phyloP scores from a whole-genome alignment of 2,797 vertebrate species.

The Molossus molossus region DNA sequence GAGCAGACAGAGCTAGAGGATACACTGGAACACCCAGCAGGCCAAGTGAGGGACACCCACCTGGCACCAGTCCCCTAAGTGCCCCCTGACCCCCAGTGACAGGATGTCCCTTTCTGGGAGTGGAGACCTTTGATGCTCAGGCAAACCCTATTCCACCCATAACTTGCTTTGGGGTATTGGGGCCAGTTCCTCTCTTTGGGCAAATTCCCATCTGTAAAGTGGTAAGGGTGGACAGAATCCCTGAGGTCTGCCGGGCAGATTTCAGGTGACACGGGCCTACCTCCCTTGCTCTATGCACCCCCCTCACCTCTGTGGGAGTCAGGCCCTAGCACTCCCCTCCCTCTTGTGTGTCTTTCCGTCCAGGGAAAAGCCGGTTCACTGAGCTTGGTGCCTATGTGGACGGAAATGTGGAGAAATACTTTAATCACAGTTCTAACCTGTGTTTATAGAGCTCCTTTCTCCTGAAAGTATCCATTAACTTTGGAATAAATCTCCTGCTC shows the following conservation, averaged over 20 bases:
- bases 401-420: slow-evolving; percentile 86
- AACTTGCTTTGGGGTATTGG: neutral
- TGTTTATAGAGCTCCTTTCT: slow-evolving; percentile 85
- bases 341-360: slow-evolving; percentile 25
- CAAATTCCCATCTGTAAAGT: slow-evolving; percentile 1
- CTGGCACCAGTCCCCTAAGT: neutral
- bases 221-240: neutral
- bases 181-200: neutral
- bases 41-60: neutral
- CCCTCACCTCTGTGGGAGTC: neutral
- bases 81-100: neutral
- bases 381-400: slow-evolving; percentile 82
- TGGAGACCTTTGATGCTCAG: neutral
- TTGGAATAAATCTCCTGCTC: slow-evolving; percentile 85
- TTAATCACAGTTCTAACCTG: slow-evolving; percentile 85
- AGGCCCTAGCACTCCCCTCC: neutral
- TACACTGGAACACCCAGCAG: neutral
- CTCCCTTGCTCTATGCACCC: neutral
- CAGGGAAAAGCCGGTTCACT: slow-evolving; percentile 53
- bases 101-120: neutral
- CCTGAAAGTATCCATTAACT: slow-evolving; percentile 86
- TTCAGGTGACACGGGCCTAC: neutral
- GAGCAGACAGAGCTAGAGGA: neutral
- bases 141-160: neutral
- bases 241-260: neutral